phyloP scores from a whole-genome alignment of 2,113 vertebrate genomes.

The Malurus melanocephalus region DNA sequence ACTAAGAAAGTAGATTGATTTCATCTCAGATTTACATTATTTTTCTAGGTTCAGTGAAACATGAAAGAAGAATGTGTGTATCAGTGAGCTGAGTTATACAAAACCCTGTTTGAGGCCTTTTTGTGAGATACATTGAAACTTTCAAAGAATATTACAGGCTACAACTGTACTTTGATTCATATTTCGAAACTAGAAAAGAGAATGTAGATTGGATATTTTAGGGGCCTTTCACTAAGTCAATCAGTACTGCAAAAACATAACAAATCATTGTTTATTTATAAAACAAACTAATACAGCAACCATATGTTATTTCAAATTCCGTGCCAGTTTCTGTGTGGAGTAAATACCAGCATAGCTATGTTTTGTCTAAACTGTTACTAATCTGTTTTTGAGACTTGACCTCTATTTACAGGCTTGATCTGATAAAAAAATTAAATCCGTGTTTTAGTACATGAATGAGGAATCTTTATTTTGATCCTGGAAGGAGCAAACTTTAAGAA shows the following conservation, averaged over 20 bases:
- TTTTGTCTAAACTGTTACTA: background rate
- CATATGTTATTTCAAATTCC: background rate
- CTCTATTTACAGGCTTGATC: background rate
- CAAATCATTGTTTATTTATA: background rate
- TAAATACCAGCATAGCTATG: background rate
- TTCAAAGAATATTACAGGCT: background rate
- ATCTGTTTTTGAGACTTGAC: background rate
- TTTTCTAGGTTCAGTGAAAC: background rate
- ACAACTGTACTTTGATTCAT: background rate
- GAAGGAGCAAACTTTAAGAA: background rate
- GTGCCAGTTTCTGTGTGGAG: background rate
- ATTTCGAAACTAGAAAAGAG: background rate
- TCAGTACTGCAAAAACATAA: background rate
- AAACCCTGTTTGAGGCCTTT: background rate
- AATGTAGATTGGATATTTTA: background rate
- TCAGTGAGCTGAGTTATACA: background rate
- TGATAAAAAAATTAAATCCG: background rate
- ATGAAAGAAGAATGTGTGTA: background rate
- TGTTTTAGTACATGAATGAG: background rate
- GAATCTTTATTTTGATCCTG: background rate
- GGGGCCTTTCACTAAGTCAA: background rate
- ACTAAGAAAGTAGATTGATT: background rate
- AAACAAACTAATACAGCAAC: background rate
- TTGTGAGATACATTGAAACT: background rate
- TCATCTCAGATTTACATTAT: background rate